A percentile compares a stretch with the other conserved stretches of the same genome.
phyloP scores from a whole-genome alignment of 1,140 invertebrate species.

The Diachasmimorpha longicaudata region DNA sequence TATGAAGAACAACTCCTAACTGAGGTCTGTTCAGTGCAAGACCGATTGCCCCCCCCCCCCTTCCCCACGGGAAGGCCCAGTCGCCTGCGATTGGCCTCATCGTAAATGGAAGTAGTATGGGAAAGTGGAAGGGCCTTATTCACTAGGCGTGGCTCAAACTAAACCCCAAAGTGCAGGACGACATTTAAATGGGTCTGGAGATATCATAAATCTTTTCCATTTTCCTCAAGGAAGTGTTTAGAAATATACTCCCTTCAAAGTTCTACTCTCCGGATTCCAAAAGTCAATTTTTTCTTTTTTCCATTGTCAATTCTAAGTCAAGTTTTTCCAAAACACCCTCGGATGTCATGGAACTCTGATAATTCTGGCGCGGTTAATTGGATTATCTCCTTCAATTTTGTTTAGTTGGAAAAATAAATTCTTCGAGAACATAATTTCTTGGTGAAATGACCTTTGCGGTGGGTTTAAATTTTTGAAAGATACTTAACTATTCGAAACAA shows the following conservation, averaged over 20 bases:
- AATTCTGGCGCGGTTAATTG: background rate
- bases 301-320: background rate
- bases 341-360: background rate
- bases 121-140: background rate
- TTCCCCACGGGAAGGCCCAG: background rate
- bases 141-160: background rate
- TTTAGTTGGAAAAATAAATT: background rate
- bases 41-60: too few species aligned
- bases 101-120: too few species aligned
- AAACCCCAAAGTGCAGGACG: background rate
- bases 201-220: background rate
- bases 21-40: background rate
- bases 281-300: constrained; percentile 31
- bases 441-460: background rate
- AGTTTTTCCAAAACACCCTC: background rate
- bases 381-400: background rate
- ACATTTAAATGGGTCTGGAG: background rate
- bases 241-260: constrained; percentile 27
- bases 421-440: background rate
- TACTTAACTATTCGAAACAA: background rate
- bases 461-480: background rate
- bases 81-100: background rate
- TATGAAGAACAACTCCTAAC: background rate
- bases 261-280: constrained; percentile 33
- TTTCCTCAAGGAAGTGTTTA: constrained; percentile 24